phyloP scores from a whole-genome alignment of 2,797 vertebrate genomes.

The Coregonus sp. region DNA sequence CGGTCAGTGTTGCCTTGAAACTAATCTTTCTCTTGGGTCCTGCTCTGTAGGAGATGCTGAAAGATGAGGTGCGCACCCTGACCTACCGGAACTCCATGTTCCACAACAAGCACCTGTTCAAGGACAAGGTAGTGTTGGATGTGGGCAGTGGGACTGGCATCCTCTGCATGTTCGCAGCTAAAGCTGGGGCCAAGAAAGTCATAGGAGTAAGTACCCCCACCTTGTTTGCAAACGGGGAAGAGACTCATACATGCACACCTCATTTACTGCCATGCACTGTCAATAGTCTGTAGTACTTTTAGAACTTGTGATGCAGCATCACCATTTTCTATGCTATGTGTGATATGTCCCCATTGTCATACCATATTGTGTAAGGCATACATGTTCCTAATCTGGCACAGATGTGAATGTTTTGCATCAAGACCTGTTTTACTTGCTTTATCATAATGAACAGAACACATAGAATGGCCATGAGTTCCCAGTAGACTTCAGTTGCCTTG shows the following conservation, averaged over 20 bases:
- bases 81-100: constrained; percentile 97
- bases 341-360: no score
- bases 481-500: not conserved
- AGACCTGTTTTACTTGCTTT: not conserved
- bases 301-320: not conserved
- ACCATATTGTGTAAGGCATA: no score
- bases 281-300: no score
- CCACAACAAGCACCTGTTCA: constrained; percentile 94
- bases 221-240: no score
- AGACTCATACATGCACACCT: no score
- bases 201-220: constrained; percentile 80
- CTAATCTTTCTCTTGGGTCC: no score
- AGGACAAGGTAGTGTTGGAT: constrained; percentile 93
- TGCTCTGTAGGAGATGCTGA: constrained; percentile 87
- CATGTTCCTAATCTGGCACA: no score
- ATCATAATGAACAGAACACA: not conserved
- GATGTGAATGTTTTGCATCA: no score
- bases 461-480: not conserved
- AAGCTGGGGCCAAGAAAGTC: constrained; percentile 90
- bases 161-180: constrained; percentile 95
- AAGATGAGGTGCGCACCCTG: constrained; percentile 92
- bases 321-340: not conserved
- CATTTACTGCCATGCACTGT: no score
- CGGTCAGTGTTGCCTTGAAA: not conserved
- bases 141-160: constrained; percentile 94